Conservation (phyloP, 2,888 invertebrate genomes). For the Leptopilina myrica region DNA sequence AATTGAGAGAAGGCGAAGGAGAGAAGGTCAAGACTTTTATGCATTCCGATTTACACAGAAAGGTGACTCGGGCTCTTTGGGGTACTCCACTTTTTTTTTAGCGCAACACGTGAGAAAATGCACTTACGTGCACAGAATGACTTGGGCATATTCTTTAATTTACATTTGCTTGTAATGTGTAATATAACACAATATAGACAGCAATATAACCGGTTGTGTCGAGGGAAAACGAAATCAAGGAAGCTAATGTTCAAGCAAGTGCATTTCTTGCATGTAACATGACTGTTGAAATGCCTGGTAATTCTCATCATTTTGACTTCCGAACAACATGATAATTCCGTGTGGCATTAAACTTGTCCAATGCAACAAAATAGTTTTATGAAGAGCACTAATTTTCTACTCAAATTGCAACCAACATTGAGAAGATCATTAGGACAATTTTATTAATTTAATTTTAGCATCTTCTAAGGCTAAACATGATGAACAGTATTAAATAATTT, state of each 20-base stretch:
- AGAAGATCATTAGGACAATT: too few relatives aligned
- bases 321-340: background rate
- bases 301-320: slow-evolving; percentile 5
- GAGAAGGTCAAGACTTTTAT: too few relatives aligned
- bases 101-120: slow-evolving; percentile 14
- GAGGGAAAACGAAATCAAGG: slow-evolving; percentile 17
- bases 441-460: too few relatives aligned
- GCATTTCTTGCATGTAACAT: slow-evolving; percentile 29
- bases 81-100: slow-evolving; percentile 16
- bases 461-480: too few relatives aligned
- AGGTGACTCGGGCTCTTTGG: background rate
- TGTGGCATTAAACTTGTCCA: too few relatives aligned
- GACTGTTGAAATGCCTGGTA: slow-evolving; percentile 7
- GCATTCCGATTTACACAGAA: background rate
- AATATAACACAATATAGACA: slow-evolving; percentile 3
- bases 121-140: slow-evolving; percentile 16
- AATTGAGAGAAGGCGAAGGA: too few relatives aligned
- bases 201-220: slow-evolving; percentile 26
- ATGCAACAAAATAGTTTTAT: too few relatives aligned
- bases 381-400: too few relatives aligned
- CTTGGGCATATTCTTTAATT: background rate
- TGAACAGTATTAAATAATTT: too few relatives aligned
- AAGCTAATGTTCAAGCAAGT: slow-evolving; percentile 26
- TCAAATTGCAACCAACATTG: too few relatives aligned
- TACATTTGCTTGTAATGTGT: slow-evolving; percentile 18